Percentiles rank a stretch among this genome's conserved stretches.
Evolutionary conservation across 2,113 vertebrate species (phyloP).

Genomic region (Elgaria multicarinata): DNA sequence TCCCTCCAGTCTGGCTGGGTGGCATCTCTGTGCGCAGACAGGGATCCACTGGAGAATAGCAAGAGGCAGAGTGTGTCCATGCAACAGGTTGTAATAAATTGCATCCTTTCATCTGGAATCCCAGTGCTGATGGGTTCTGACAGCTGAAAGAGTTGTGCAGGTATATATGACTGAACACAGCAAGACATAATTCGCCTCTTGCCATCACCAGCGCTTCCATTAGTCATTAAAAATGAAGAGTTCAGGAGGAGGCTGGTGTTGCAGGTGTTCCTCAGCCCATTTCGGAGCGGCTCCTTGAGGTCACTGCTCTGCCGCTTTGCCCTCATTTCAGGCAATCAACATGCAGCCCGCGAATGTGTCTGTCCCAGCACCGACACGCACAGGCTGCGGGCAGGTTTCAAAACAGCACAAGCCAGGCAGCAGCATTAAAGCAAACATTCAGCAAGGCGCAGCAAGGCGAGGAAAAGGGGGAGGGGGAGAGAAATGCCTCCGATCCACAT

Average conservation of each 20-base stretch:
- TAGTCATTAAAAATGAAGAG: conserved; percentile 10
- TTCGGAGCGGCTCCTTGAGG: not conserved
- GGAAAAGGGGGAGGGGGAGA: too few relatives aligned
- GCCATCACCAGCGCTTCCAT: not conserved
- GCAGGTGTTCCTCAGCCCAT: not conserved
- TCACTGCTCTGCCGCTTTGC: not conserved
- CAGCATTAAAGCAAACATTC: not conserved
- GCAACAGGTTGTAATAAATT: conserved; percentile 8
- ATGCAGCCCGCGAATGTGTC: not conserved
- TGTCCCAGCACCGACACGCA: not conserved
- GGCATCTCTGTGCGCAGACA: not conserved
- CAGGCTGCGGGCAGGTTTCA: not conserved
- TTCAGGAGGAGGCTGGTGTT: not conserved
- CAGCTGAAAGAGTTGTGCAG: conserved; percentile 10
- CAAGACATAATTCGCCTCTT: not conserved
- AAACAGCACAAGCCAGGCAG: not conserved
- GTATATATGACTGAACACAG: conserved; percentile 19
- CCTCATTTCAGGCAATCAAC: conserved; percentile 28
- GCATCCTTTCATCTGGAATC: conserved; percentile 1
- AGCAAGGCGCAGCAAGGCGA: not conserved
- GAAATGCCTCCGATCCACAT: too few relatives aligned
- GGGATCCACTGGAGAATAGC: not conserved
- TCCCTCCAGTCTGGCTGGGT: not conserved
- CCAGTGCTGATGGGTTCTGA: conserved; percentile 11
- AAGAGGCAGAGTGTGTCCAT: not conserved